A percentile compares a stretch with the other conserved stretches of the same genome.
phyloP scores from a whole-genome alignment of 2,113 vertebrate species.

The Gnathochromis pfefferi region DNA sequence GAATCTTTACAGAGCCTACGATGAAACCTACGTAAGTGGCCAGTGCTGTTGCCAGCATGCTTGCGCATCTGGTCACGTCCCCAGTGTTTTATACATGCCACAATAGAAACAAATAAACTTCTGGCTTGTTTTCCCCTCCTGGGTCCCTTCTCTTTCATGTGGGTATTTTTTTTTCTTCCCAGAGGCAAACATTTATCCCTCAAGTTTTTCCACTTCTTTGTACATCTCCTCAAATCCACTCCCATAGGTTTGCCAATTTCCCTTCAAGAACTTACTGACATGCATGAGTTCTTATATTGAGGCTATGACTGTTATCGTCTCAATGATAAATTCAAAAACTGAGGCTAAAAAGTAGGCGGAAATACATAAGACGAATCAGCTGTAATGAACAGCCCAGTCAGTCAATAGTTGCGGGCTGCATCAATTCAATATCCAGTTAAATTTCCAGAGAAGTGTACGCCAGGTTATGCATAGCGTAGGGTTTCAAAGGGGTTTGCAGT shows the following conservation, averaged over 20 bases:
- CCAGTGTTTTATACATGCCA: not conserved
- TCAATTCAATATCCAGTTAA: not conserved
- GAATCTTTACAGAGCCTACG: not conserved
- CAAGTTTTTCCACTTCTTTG: not conserved
- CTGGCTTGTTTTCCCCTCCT: not conserved
- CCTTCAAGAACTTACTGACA: not conserved
- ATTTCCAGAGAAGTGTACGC: not conserved
- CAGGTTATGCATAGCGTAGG: not conserved
- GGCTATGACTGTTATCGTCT: not conserved
- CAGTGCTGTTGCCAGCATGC: not conserved
- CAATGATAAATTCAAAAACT: not conserved
- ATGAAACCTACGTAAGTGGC: not conserved
- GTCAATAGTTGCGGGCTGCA: not conserved
- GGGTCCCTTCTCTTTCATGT: not conserved
- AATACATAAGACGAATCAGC: not conserved
- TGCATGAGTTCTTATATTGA: not conserved
- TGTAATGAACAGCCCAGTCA: not conserved
- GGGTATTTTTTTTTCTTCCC: not conserved
- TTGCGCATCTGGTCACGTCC: not conserved
- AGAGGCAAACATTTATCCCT: not conserved
- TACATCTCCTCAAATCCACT: not conserved
- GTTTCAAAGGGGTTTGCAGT: not conserved
- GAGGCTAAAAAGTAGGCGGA: not conserved
- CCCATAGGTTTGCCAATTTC: not conserved
- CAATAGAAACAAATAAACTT: not conserved